Evolutionary conservation across 2,888 invertebrate genomes (phyloP), one percentile per base, ranked within the genome.

Genomic region (Tipula confusa): DNA sequence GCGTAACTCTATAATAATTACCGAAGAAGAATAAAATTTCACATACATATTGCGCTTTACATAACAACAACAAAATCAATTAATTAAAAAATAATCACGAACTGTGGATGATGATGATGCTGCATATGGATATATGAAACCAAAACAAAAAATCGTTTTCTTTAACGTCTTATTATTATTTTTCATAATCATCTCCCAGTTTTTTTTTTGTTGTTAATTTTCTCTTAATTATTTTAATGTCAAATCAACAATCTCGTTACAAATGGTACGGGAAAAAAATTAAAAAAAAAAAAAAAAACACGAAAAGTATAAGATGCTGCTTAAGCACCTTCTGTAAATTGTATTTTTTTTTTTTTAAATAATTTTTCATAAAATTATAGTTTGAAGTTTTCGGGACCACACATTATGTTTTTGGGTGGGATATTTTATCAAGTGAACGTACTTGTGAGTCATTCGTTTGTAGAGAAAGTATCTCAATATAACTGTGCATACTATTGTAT

Each of bases 151-250:
- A 24, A 64, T 64, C 64, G 18, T 64, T 24, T 24, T 24, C 24
- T 24, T 24, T 24, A 9, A 64, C 64, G 64, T 64, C 64, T 64
- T 64, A 18, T 64, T 64, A 64, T 64, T 24, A 24, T 24, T 64
- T 64, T 64, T 64, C 64, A 64, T 64, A 64, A 24, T 64, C 64
- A 64, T 64, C 64, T 64, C 24, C 24, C 18, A 64, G 18, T 64
- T 64, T 43, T 43, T 43, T 15, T 43, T 43, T 43, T 43, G 43
- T 43, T 6, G 43, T 43, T 64, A 64, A 64, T 64, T 64, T 64
- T 64, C 64, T 64, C 64, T 64, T 64, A 64, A 64, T 64, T 64
- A 64, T 64, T 64, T 64, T 64, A 64, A 64, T 64, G 64, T 64
- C 64, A 64, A 64, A 64, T 64, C 64, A 64, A 64, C 64, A 64